phyloP scores from a whole-genome alignment of 1,140 invertebrate species.

The Formica exsecta region DNA sequence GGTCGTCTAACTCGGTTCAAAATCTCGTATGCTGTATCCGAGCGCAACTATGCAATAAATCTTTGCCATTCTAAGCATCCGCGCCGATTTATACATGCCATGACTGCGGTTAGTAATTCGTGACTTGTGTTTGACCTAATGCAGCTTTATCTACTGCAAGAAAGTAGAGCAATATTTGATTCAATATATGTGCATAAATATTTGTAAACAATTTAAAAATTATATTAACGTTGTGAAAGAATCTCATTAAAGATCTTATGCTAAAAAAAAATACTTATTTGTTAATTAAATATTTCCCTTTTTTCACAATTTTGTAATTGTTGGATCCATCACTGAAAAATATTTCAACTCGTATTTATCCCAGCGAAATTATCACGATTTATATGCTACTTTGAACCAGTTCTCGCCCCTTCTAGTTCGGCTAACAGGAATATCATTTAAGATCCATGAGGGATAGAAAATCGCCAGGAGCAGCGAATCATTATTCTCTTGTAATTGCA shows the following conservation, averaged over 20 bases:
- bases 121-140: background rate
- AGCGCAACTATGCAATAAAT: background rate
- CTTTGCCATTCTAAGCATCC: background rate
- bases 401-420: background rate
- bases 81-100: background rate
- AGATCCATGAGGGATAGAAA: slow-evolving; percentile 28
- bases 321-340: background rate
- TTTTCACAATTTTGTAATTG: background rate
- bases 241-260: background rate
- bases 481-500: slow-evolving; percentile 38
- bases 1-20: background rate
- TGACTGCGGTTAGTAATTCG: background rate
- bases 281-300: background rate
- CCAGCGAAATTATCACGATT: background rate
- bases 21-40: background rate
- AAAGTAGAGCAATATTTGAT: background rate
- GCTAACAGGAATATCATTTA: slow-evolving; percentile 11
- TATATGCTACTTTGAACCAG: background rate
- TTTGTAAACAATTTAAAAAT: background rate
- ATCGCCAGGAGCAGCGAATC: slow-evolving; percentile 17
- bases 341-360: background rate
- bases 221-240: background rate
- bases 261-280: no score
- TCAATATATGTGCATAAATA: background rate
- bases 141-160: background rate